Evolutionary conservation across 2,797 vertebrate genomes (phyloP), one percentile per base, ranked within the genome.

Genomic region (Valencia hispanica): DNA sequence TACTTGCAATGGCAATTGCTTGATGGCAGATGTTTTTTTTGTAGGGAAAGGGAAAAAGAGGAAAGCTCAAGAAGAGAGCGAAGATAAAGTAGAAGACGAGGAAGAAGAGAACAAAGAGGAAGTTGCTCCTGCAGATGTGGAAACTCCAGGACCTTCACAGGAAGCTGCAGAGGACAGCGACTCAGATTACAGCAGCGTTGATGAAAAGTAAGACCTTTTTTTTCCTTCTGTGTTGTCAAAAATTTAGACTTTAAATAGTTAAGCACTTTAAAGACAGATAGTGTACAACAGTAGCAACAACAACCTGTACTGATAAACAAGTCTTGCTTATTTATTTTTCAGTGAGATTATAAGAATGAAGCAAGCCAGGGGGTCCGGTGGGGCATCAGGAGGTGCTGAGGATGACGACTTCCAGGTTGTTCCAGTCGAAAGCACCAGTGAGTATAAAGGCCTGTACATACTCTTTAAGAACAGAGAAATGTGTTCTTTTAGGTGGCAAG

Each of bases 351-450:
- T 63, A 3, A 91, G 55, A 74, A 96, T 96, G 95, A 96, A 95
- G 78, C 77, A 51, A 0, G 69, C 22, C 18, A 83, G 43, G 50
- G 80, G 72, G 0, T 47, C 80, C 1, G 84, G 39, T 27, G 87
- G 85, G 5, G 66, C 39, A 0, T 78, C 73, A 1, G 86, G 12
- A 34, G 85, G 75, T 0, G 91, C 84, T 1, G 86, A 92, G 0
- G 92, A 93, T 0, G 86, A 91, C 0, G 93, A 95, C 80, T 95
- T 99, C 5, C 95, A 98, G 86, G 95, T 98, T 4, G 96, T 98
- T 85, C 96, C 97, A 50, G 96, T 99, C 1, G 96, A 97, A 90
- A 94, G 97, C 39, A 97, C 93, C 88, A 97, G 98, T 98, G 85
- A 94, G 97, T 94, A 80, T 74, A 15, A 68, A 55, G 41, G 14